Evolutionary conservation across 2,113 vertebrate genomes (phyloP).

Genomic region (Hippopotamus amphibius): DNA sequence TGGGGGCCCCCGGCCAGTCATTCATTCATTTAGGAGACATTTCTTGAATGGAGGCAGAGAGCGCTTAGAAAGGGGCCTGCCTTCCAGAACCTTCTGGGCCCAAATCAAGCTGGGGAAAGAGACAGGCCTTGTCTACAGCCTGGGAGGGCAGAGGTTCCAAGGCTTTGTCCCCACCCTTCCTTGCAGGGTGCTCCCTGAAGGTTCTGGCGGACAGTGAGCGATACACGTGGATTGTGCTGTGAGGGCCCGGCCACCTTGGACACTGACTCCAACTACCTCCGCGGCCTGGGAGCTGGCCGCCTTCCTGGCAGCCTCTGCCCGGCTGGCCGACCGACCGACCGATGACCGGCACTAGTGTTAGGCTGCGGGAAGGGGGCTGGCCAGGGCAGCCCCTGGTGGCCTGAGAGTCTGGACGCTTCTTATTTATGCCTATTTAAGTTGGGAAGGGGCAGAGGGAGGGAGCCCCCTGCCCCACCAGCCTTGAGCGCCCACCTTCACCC

Average conservation of each 20-base stretch:
- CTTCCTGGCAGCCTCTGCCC: conserved; percentile 49
- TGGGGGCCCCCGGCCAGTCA: too few relatives aligned
- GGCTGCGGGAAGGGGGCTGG: conserved; percentile 62
- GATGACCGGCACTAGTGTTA: conserved; percentile 52
- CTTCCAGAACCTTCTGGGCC: not conserved
- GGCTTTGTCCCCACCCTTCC: not conserved
- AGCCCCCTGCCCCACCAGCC: conserved; percentile 4
- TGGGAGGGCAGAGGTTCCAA: not conserved
- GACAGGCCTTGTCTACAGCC: not conserved
- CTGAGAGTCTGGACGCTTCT: conserved; percentile 74
- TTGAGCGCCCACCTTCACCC: not conserved
- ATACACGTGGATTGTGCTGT: conserved; percentile 95
- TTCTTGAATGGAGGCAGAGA: not conserved
- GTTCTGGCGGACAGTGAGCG: conserved; percentile 94
- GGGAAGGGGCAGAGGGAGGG: conserved; percentile 66
- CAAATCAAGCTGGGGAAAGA: not conserved
- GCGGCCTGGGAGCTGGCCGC: conserved; percentile 47
- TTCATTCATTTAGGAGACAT: not conserved
- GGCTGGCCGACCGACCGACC: not conserved
- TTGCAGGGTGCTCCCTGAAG: conserved; percentile 92
- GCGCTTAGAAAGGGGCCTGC: not conserved
- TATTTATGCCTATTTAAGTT: conserved; percentile 85
- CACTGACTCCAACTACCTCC: conserved; percentile 83
- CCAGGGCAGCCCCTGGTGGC: conserved; percentile 46
- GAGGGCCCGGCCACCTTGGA: conserved; percentile 68